Conservation (phyloP, 2,888 invertebrate genomes). For the Leucophenga maculata region DNA sequence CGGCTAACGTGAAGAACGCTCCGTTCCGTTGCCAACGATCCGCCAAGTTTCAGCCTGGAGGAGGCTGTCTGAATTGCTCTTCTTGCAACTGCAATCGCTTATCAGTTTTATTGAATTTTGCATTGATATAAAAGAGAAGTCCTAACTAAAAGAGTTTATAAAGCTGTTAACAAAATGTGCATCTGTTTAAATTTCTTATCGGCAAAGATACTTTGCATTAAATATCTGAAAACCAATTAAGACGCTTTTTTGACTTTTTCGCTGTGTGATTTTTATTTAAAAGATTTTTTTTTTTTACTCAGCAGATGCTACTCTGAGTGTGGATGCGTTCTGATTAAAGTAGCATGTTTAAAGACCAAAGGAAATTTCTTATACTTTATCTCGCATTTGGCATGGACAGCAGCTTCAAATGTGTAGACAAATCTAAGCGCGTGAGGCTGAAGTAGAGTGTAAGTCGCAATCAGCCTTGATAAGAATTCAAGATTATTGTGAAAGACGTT, state of each 20-base stretch:
- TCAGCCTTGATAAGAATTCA: background rate
- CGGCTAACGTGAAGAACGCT: too few species aligned
- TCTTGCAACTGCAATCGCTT: slow-evolving; percentile 41
- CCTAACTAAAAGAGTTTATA: slow-evolving; percentile 53
- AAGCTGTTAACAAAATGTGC: slow-evolving; percentile 70
- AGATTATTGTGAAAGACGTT: too few species aligned
- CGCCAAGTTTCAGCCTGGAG: too few species aligned
- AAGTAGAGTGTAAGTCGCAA: background rate
- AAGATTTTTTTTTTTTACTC: background rate
- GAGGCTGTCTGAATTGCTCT: too few species aligned
- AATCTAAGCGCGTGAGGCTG: background rate
- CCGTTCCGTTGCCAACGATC: too few species aligned
- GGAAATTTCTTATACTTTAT: too few species aligned
- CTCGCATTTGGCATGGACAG: background rate
- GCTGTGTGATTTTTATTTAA: background rate
- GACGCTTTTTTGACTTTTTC: slow-evolving; percentile 59
- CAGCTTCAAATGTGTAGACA: background rate
- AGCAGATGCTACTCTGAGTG: background rate
- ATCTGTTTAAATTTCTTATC: slow-evolving; percentile 70
- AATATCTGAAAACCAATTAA: slow-evolving; percentile 69
- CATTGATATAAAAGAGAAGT: slow-evolving; percentile 3
- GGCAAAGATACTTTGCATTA: slow-evolving; percentile 56
- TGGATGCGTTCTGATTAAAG: slow-evolving; percentile 5
- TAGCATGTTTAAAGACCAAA: background rate
- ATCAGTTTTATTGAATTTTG: slow-evolving; percentile 63